Evolutionary conservation across 1,140 invertebrate species (phyloP), one percentile per base, ranked within the genome.

Genomic region (Holotrichia oblita): DNA sequence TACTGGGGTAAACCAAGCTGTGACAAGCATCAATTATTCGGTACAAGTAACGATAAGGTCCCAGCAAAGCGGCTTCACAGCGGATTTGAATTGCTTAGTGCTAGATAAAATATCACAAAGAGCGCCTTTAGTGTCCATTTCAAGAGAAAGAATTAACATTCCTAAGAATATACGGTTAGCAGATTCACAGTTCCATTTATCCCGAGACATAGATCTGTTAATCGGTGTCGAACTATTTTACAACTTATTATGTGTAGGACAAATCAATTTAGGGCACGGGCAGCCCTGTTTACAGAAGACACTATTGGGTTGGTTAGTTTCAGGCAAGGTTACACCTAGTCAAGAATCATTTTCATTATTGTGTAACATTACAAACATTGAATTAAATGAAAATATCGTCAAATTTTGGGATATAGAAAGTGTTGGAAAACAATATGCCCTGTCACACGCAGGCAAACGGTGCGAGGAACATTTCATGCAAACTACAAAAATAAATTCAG

Each of bases 391-490:
- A 34, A 34, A 34, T 34, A 34, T 34, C 27, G 27, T 34, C 1
- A 78, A 79, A 77, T 82, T 80, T 73, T 82, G 81, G 81, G 72
- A 80, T 40, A 24, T 81, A 10, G 82, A 82, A 78, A 64, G 80
- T 20, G 0, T 40, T 73, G 34, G 69, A 42, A 79, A 72, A 17
- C 41, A n/a, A 12, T 44, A 9, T 55, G 7, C 24, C 17, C 75
- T 78, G n/a, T 81, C 77, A 17, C 7, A 10, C 10, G 80, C 79
- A 74, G 80, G 82, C 73, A 40, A 20, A 40, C 10, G 10, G 20
- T 81, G 79, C 41, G 81, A 82, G 48, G 61, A 79, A 8, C 78
- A 82, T 75, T 83, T 34, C 27, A 34, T 34, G 27, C 27, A 34
- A 34, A 34, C 27, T 4, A 4, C 27, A 4, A 34, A 34, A 34